Percentiles rank a stretch among this genome's conserved stretches.
Conservation (phyloP, 2,113 vertebrate genomes). For the Brevimyrus niger region DNA sequence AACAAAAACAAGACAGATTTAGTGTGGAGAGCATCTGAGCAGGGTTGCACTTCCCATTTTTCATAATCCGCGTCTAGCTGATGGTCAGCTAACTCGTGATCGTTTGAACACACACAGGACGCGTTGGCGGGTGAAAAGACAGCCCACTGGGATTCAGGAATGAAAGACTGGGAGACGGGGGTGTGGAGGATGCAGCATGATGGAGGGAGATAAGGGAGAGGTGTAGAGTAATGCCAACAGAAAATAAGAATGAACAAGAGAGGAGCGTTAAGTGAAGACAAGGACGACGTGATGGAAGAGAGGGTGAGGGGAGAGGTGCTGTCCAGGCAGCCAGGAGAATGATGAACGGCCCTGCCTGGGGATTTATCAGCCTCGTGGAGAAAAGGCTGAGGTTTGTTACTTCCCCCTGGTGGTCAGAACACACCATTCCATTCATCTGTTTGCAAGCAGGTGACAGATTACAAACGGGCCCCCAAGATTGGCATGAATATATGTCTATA, state of each 20-base stretch:
- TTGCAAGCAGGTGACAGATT: background rate
- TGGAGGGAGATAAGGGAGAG: background rate
- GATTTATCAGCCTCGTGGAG: conserved; percentile 4
- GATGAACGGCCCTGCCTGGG: background rate
- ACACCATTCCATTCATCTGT: background rate
- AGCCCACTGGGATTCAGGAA: conserved; percentile 5
- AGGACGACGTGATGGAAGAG: conserved; percentile 1
- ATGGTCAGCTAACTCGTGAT: background rate
- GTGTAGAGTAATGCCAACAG: conserved; percentile 2
- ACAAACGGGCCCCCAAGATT: background rate
- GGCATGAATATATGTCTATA: background rate
- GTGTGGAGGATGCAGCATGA: background rate
- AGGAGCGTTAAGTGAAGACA: background rate
- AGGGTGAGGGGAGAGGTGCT: conserved; percentile 9
- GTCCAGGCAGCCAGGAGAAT: background rate
- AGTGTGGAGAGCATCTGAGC: background rate
- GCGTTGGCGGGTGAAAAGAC: background rate
- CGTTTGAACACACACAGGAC: background rate
- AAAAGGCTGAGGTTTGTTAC: conserved; percentile 8
- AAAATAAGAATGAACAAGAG: conserved; percentile 7
- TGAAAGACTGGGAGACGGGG: conserved; percentile 11
- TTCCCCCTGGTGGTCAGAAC: conserved; percentile 34
- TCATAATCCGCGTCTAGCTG: background rate
- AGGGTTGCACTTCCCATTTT: too few relatives aligned
- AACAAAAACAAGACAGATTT: background rate